Evolutionary conservation across 92 coral and sea anemone genomes (phyloP).

Genomic region (Porites evermanni): DNA sequence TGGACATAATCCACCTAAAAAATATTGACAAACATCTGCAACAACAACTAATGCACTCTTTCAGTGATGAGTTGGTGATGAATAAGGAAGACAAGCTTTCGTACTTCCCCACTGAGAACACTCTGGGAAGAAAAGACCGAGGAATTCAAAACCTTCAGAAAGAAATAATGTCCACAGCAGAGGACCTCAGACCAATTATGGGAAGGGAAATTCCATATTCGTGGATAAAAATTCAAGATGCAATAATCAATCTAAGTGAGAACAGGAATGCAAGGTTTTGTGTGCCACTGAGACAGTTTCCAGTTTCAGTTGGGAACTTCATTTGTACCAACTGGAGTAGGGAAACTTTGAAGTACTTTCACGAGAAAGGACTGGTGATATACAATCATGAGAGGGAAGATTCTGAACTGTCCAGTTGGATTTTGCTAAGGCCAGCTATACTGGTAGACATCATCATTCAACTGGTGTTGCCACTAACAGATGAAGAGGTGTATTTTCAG

Average conservation of each 20-base stretch:
- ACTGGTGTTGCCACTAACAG: slow-evolving; percentile 37
- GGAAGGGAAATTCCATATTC: slow-evolving; percentile 56
- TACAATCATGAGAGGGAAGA: slow-evolving; percentile 19
- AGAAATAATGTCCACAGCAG: slow-evolving; percentile 33
- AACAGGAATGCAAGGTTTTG: slow-evolving; percentile 39
- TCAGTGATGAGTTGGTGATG: slow-evolving; percentile 38
- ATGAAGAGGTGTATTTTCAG: slow-evolving; percentile 8
- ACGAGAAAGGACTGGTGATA: slow-evolving; percentile 65
- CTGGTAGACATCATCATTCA: slow-evolving; percentile 45
- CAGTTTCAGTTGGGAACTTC: slow-evolving; percentile 7
- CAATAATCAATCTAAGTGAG: slow-evolving; percentile 32
- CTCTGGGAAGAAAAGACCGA: slow-evolving; percentile 27
- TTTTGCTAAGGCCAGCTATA: slow-evolving; percentile 59
- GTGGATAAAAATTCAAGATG: slow-evolving; percentile 77
- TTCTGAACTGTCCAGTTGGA: slow-evolving; percentile 47
- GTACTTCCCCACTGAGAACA: slow-evolving; percentile 58
- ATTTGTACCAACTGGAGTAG: slow-evolving; percentile 37
- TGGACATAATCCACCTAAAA: background rate
- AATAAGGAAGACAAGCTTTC: slow-evolving; percentile 36
- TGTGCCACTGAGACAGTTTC: slow-evolving; percentile 42
- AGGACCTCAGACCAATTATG: slow-evolving; percentile 23
- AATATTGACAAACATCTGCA: slow-evolving; percentile 28
- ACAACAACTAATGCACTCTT: slow-evolving; percentile 34
- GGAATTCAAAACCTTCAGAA: slow-evolving; percentile 48
- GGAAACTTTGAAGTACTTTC: slow-evolving; percentile 62